Conservation (phyloP, 1,140 invertebrate genomes). For the Drusus annulatus region DNA sequence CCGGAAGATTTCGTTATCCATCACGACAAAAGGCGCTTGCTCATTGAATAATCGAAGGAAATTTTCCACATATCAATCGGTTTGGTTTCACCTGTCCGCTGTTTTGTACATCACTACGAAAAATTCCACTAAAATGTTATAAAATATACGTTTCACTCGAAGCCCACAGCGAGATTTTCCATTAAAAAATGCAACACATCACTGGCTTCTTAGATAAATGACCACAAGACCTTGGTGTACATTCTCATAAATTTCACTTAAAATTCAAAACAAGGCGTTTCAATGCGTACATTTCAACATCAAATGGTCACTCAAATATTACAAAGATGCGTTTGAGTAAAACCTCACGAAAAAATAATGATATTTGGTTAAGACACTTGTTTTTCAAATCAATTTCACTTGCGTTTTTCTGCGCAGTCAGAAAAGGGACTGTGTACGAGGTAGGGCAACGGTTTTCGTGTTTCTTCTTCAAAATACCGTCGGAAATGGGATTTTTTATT, state of each 20-base stretch:
- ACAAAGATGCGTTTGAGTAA: too few species aligned
- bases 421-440: too few species aligned
- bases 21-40: not conserved
- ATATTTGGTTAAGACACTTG: too few species aligned
- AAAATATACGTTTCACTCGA: too few species aligned
- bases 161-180: too few species aligned
- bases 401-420: too few species aligned
- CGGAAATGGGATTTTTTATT: not conserved
- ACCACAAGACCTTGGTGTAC: not conserved
- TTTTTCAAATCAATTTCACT: too few species aligned
- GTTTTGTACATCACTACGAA: not conserved
- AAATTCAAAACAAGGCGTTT: not conserved
- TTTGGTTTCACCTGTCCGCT: not conserved
- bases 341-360: too few species aligned
- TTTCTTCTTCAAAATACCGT: not conserved
- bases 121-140: not conserved
- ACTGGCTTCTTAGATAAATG: not conserved
- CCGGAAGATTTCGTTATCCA: constrained; percentile 40
- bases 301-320: too few species aligned
- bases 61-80: not conserved
- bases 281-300: too few species aligned
- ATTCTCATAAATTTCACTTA: not conserved
- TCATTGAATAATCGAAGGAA: not conserved
- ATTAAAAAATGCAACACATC: too few species aligned
- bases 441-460: not conserved